These are phyloP conservation scores for Rousettus leschenaultii DNA, from an alignment of 2,113 vertebrate species.

Conservation along the genomic window DNA sequence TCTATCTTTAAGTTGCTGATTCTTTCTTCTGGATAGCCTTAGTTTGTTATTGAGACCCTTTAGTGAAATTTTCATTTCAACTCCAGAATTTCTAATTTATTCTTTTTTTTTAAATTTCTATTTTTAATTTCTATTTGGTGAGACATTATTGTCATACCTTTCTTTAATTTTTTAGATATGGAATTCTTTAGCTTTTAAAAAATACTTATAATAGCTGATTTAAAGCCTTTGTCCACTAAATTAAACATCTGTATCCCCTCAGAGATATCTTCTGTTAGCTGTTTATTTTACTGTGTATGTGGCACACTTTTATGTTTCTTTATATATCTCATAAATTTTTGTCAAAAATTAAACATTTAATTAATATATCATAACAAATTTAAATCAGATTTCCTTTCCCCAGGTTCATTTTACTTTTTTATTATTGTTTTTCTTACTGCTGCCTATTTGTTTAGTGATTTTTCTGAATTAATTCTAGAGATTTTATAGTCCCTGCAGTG, in stretches of 20 bases:
- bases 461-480: not conserved
- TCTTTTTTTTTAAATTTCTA: not conserved
- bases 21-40: not conserved
- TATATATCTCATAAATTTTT: not conserved
- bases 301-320: not conserved
- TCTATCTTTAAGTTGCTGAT: not conserved
- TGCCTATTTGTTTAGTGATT: not conserved
- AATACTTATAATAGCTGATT: not conserved
- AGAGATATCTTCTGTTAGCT: not conserved
- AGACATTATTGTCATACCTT: not conserved
- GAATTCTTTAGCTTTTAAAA: not conserved
- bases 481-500: not conserved
- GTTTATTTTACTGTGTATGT: not conserved
- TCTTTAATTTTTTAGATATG: not conserved
- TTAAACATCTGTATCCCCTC: not conserved
- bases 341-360: not conserved
- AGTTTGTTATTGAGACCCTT: not conserved
- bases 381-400: not conserved
- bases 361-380: not conserved
- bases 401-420: not conserved
- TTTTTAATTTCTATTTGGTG: not conserved
- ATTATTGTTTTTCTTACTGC: not conserved
- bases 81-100: not conserved
- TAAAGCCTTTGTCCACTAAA: constrained; percentile 24
- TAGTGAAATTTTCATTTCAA: constrained; percentile 16